Evolutionary conservation across 1,140 invertebrate species (phyloP), one percentile per base, ranked within the genome.

Genomic region (Aphelinus atriplicis): DNA sequence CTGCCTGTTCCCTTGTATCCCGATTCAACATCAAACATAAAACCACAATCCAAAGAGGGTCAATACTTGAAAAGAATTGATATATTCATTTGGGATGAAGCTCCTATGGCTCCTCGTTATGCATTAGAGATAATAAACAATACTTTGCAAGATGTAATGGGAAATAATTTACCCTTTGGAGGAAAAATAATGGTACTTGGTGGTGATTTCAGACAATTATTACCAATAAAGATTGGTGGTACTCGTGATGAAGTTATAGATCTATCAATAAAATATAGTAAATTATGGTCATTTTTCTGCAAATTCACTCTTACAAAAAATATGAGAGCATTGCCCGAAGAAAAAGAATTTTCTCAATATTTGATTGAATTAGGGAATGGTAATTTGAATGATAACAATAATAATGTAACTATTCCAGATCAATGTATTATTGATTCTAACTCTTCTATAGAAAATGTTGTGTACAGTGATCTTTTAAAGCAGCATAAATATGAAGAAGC

Each of bases 11-110:
- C 69, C 3, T 26, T 77, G 1, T 77, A 61, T 61, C 3, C 45
- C 10, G 72, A 77, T 74, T 71, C 72, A 46, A 60, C 60, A 47
- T 77, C 61, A 50, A 53, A 74, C 64, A 64, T 74, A 51, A 77
- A 77, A 71, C 3, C 58, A 26, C 47, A 71, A 48, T 71, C 67
- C 7, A 75, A 78, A 75, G 68, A 78, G 66, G 56, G 67, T 56
- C n/a, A 62, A 45, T 64, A 45, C 72, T 46, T 67, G 46, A 73
- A 72, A 78, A 74, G 75, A n/a, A 71, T 71, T 47, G 51, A 71
- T 51, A 53, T 84, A 47, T 80, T 81, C n/a, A 72, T 84, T 61
- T 83, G 76, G 75, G 81, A 83, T 67, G 81, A 84, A 72, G 81
- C 78, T 7, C 73, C 78, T 1, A 81, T 82, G 81, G 47, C 78